Percentiles rank a stretch among this genome's conserved stretches.
Conservation (phyloP, 37 sponge, comb jelly and placozoan genomes). For the Bolinopsis microptera region DNA sequence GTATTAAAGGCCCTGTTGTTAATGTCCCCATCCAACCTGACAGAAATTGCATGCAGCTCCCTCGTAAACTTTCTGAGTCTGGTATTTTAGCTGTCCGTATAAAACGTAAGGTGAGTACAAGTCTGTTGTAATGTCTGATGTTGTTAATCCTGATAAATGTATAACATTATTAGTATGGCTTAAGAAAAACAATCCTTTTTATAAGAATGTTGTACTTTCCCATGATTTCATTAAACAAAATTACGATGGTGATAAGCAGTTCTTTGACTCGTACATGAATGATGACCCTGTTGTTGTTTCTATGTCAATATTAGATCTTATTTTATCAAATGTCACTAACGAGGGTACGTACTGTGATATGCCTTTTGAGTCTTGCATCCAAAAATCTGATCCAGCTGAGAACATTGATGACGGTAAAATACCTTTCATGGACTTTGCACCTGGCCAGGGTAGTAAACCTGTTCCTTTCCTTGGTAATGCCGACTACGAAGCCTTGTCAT, state of each 20-base stretch:
- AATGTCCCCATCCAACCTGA: not conserved
- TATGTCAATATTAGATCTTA: not conserved
- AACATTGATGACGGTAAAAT: not conserved
- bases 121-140: not conserved
- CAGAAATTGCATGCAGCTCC: not conserved
- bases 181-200: not conserved
- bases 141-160: not conserved
- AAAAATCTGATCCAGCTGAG: not conserved
- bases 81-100: not conserved
- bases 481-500: not conserved
- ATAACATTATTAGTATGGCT: not conserved
- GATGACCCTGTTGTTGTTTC: not conserved
- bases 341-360: constrained; percentile 1
- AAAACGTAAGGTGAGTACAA: not conserved
- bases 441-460: not conserved
- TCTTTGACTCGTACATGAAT: not conserved
- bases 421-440: constrained; percentile 20
- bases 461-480: not conserved
- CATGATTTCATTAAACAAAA: not conserved
- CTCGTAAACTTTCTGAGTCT: not conserved
- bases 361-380: constrained; percentile 1
- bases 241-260: not conserved
- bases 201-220: not conserved
- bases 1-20: not conserved
- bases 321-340: not conserved